Evolutionary conservation across 1,140 invertebrate genomes (phyloP).

Genomic region (Melanaphis sacchari): DNA sequence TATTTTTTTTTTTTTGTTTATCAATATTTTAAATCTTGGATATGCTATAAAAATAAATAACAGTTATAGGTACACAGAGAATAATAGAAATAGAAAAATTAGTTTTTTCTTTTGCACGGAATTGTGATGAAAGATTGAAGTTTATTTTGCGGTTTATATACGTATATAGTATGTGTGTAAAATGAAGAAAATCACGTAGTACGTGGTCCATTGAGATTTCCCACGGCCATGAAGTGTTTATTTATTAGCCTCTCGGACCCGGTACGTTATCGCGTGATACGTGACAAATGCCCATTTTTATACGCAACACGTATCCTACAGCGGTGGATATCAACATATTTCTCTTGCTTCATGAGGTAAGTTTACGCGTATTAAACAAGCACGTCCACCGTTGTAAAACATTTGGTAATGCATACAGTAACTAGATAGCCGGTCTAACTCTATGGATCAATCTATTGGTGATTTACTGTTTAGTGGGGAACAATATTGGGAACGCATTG

Average conservation of each 20-base stretch:
- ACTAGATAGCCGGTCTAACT: neutral
- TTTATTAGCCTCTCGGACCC: constrained; percentile 36
- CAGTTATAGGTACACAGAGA: neutral
- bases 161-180: neutral
- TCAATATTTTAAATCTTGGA: neutral
- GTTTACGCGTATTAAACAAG: constrained; percentile 10
- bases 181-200: constrained; percentile 11
- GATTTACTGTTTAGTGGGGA: neutral
- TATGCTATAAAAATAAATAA: neutral
- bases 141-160: neutral
- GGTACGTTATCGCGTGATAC: constrained; percentile 41
- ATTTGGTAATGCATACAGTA: neutral
- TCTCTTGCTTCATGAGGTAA: neutral
- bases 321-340: neutral
- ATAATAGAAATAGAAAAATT: neutral
- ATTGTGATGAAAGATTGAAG: neutral
- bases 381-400: neutral
- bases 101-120: neutral
- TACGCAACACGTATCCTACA: neutral
- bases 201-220: constrained; percentile 39
- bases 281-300: constrained; percentile 42
- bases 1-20: neutral
- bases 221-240: constrained; percentile 50
- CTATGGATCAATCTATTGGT: neutral
- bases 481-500: neutral